Base-by-base conservation (phyloP, 2,888 invertebrate species). In the Erebia aethiops region DNA sequence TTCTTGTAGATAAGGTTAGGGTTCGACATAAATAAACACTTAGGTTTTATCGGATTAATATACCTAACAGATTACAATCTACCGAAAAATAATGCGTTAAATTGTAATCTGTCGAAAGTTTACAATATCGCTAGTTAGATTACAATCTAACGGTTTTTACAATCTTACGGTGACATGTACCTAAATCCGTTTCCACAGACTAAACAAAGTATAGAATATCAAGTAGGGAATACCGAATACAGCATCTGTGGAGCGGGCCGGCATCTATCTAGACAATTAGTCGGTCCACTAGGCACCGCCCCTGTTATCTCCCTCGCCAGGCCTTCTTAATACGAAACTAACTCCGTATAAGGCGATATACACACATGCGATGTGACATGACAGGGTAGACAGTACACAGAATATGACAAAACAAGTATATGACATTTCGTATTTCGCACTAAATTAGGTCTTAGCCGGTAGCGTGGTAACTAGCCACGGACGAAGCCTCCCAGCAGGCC, bases 281-380 rank as follows among this genome's bases (percentile, higher is more conserved):
- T 79, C 86, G 86, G 79, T 79, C 79, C 84, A 81, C 83, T 86
- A 84, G 84, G 77, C 77, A 70, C 81, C 74, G 75, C 66, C 71
- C 70, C 81, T 84, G 68, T 90, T 91, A 91, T 91, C 91, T 87
- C 77, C 76, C 78, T 76, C 74, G 80, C 80, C 91, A 91, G 90
- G 80, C 87, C 84, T 86, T 85, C 88, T 87, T 90, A 88, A 87
- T 84, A 86, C 82, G 83, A 83, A 85, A 84, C 86, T 85, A 85
- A 80, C 83, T 82, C 82, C 70, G 74, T 74, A 75, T 77, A 74
- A 74, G 72, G 70, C 62, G 52, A 21, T 11, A 58, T 49, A 46
- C 60, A 69, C 62, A 72, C 65, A 57, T 43, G 64, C 13, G 49
- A 14, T 41, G 14, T 13, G 49, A 35, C 58, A 51, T 35, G n/a